Evolutionary conservation across 1,140 invertebrate genomes (phyloP).

Genomic region (Bombus terrestris): DNA sequence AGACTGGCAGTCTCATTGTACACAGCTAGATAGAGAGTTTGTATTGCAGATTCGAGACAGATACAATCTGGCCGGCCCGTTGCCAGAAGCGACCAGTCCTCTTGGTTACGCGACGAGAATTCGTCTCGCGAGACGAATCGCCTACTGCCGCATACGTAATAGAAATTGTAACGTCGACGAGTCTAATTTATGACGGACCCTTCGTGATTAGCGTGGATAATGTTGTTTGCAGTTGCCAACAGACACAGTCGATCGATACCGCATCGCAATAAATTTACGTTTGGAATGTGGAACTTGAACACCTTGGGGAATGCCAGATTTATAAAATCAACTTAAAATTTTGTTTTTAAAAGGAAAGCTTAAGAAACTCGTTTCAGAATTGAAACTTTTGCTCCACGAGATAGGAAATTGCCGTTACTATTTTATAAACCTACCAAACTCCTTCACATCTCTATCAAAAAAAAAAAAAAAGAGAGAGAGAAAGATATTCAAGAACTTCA

Average conservation of each 20-base stretch:
- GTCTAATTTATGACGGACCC: neutral
- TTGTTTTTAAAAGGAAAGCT: no score
- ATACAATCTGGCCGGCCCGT: conserved; percentile 56
- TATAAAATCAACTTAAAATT: no score
- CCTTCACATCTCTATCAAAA: no score
- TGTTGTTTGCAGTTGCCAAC: neutral
- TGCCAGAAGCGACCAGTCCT: conserved; percentile 43
- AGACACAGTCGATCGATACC: neutral
- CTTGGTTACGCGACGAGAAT: conserved; percentile 45
- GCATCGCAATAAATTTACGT: neutral
- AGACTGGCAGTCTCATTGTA: conserved; percentile 56
- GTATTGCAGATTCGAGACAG: conserved; percentile 64
- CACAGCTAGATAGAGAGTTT: conserved; percentile 57
- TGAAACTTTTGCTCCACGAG: no score
- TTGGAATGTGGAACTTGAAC: no score
- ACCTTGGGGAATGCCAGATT: no score
- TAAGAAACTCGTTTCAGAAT: no score
- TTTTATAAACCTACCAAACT: no score
- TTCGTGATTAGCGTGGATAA: neutral
- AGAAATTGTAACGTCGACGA: conserved; percentile 18
- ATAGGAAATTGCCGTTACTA: no score
- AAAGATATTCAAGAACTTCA: no score
- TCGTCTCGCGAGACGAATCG: conserved; percentile 22
- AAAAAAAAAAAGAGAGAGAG: no score
- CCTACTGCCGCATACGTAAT: neutral